Evolutionary conservation across 2,888 invertebrate species (phyloP), one percentile per base, ranked within the genome.

Genomic region (Quadriops clusia): DNA sequence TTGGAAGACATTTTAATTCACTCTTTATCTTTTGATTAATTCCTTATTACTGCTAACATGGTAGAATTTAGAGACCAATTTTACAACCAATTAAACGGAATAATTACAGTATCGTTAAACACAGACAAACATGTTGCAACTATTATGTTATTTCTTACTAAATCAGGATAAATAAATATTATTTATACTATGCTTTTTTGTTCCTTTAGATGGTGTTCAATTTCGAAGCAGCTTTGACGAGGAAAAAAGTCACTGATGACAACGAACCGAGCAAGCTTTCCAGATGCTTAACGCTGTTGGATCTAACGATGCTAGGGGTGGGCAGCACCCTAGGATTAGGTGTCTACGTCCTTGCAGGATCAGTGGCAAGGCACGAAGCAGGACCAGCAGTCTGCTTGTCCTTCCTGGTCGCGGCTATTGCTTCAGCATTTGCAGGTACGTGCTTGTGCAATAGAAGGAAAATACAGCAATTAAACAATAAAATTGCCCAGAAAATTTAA

Each of bases 311-410:
- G 0, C 64, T 94, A 14, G 94, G 81, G 1, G 80, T 89, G 17
- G 89, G 89, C 36, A 77, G 83, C 38, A 89, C 89, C 1, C 72
- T 95, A 8, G 95, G 95, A 1, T 70, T 94, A 15, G 95, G 95
- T 0, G 91, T 94, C 8, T 95, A 95, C 57, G 91, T 95, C 25
- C 65, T 95, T 37, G 91, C 89, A 4, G 93, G 91, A 1, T 73
- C 82, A 6, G 90, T 91, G 3, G 90, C 91, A 6, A 81, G 77
- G 52, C 72, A 75, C 21, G 77, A 77, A 3, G 86, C 93, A 0
- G 95, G 95, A 0, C 95, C 95, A 0, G 87, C 89, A 0, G 89
- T 93, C 2, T 80, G 85, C 4, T 51, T 95, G 10, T 90, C 91
- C 18, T 94, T 94, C 54, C 63, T 93, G 10, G 77, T 93, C 1